Evolutionary conservation across 2,888 invertebrate species (phyloP), one percentile per base, ranked within the genome.

Genomic region (Amphimallon solstitiale): DNA sequence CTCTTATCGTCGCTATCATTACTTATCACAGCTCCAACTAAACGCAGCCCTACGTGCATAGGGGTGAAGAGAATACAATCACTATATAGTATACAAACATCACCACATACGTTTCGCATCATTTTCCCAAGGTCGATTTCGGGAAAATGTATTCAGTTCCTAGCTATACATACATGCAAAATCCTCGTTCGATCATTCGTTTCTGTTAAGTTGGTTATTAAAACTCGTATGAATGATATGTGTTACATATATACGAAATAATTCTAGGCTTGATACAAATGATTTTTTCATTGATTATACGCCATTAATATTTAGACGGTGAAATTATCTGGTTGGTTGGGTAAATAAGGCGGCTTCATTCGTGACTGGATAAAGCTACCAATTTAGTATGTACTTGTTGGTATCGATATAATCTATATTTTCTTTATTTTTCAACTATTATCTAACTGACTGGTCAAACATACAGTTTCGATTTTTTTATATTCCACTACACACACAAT

Each of bases 251-350:
- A 2, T 19, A 19, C 15, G 15, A 17, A 43, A 43, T 9, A 14
- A 40, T 14, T 3, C 15, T 10, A 19, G 9, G 3, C 6, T 45
- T 45, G 2, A 9, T 17, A 45, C 10, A 17, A 15, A 5, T 19
- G 19, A 45, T 9, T 40, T 12, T 40, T 2, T 12, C n/a, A 14
- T 40, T 45, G 45, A 17, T 45, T 45, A 45, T 29, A 10, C 4
- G 43, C 43, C 15, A 43, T 43, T 59, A 59, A 43, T 59, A 43
- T 59, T 34, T 43, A 49, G 29, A 45, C 45, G 17, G 14, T 35
- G 14, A 59, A 59, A 59, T 59, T 59, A 45, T 29, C 43, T 43
- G 43, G 14, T 43, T 23, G 29, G 56, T 15, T 59, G 43, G 21
- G 9, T 43, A 59, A 56, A 43, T 59, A 23, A 59, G 29, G 29